phyloP scores from a whole-genome alignment of 2,113 vertebrate genomes.

The Cranoglanis bouderius region DNA sequence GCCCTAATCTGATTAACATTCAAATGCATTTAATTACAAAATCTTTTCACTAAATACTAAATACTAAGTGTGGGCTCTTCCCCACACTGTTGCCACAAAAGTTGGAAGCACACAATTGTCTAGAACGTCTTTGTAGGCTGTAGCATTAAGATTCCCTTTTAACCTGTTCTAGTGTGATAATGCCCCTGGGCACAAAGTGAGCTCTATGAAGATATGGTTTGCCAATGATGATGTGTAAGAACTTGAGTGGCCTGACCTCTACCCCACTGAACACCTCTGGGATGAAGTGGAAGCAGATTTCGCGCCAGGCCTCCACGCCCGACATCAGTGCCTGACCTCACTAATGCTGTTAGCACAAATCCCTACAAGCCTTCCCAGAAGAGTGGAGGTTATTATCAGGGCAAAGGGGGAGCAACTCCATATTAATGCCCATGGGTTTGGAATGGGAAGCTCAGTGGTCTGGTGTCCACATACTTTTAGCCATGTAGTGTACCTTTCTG shows the following conservation, averaged over 20 bases:
- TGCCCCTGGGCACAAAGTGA: too few species aligned
- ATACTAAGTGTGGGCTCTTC: too few species aligned
- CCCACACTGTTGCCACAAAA: too few species aligned
- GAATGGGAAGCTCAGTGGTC: not conserved
- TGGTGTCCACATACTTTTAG: not conserved
- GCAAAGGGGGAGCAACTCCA: not conserved
- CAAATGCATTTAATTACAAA: not conserved
- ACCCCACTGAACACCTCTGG: too few species aligned
- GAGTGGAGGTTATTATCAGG: not conserved
- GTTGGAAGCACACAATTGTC: not conserved
- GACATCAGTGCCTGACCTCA: not conserved
- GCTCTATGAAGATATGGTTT: not conserved
- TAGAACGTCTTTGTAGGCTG: not conserved
- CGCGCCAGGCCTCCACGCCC: not conserved
- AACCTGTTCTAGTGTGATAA: not conserved
- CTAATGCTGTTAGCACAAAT: not conserved
- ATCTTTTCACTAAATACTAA: not conserved
- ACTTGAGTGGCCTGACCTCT: not conserved
- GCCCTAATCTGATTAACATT: not conserved
- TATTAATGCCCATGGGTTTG: not conserved
- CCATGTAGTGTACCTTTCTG: not conserved
- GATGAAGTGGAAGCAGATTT: too few species aligned
- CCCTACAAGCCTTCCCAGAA: not conserved
- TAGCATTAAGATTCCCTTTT: not conserved
- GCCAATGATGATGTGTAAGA: not conserved